Base-by-base conservation (phyloP, 2,797 vertebrate species). In the Rhabdophis nuchalis region DNA sequence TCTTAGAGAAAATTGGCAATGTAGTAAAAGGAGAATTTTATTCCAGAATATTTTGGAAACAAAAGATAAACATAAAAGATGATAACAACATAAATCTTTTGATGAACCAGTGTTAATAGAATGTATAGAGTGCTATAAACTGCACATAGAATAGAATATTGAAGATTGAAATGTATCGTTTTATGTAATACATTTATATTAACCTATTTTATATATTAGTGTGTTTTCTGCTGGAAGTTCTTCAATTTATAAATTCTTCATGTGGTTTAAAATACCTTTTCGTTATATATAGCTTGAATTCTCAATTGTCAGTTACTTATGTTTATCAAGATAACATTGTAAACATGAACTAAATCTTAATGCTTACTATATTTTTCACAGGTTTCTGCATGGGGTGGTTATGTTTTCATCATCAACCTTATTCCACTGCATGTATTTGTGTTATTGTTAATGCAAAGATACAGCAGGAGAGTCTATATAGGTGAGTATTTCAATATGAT, bases 341-440 rank as follows among this genome's bases (percentile, higher is more conserved):
- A 89, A 54, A 88, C 61, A 27, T 57, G 29, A 89, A 29, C 54
- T 53, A 93, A 88, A 36, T 61, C 18, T 90, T 88, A 88, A 91
- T 89, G 23, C 77, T 94, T 94, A 20, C 89, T 92, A 95, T 95
- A 57, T 96, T 95, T 95, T 89, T 93, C 25, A 0, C 91, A 99
- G 99, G 99, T 99, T 94, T 99, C 99, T 54, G 99, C 99, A 29
- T 99, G 99, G 99, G 99, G 99, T 96, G 99, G 99, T 90, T 99
- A 99, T 90, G 99, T 99, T 92, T 99, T 99, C 94, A 99, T 99
- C 94, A 99, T 99, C 98, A 99, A 99, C 97, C 98, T 99, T 96
- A 99, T 99, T 96, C 99, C 99, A 64, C 98, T 99, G 95, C 99
- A 99, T 93, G 99, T 99, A 92, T 99, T 99, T 96, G 99, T 99